Evolutionary conservation across 2,797 vertebrate genomes (phyloP).

Genomic region (Megalops cyprinoides): DNA sequence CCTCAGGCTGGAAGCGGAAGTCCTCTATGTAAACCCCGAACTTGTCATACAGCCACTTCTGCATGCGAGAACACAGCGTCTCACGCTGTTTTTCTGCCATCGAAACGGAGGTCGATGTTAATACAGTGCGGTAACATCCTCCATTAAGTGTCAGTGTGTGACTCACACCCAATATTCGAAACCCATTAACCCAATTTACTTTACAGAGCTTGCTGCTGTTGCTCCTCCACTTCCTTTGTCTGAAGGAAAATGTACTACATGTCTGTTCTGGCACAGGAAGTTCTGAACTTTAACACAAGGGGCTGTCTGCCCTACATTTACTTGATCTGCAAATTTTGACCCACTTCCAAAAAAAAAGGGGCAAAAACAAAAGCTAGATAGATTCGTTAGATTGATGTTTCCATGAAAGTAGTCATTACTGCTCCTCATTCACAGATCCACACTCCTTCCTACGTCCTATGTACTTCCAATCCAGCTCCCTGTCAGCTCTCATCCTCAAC

Average conservation of each 20-base stretch:
- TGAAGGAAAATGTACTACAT: background rate
- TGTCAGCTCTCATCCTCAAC: too few relatives aligned
- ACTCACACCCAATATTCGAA: background rate
- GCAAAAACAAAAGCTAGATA: background rate
- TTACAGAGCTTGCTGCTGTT: background rate
- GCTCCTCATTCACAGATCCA: background rate
- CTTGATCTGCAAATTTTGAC: constrained; percentile 26
- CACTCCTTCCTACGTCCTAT: background rate
- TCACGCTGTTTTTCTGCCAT: constrained; percentile 81
- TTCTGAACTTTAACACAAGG: background rate
- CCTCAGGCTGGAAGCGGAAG: constrained; percentile 92
- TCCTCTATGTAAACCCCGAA: constrained; percentile 90
- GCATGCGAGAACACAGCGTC: constrained; percentile 73
- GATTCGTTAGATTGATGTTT: background rate
- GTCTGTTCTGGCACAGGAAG: background rate
- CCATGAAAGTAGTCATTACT: background rate
- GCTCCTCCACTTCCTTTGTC: background rate
- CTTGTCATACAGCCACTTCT: constrained; percentile 84
- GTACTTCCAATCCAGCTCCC: background rate
- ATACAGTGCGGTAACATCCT: background rate
- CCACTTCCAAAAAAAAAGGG: constrained; percentile 26
- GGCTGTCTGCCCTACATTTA: constrained; percentile 23
- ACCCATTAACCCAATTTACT: constrained; percentile 11
- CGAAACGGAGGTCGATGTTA: background rate
- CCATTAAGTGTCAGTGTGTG: background rate